Percentiles rank a stretch among this genome's conserved stretches.
Evolutionary conservation across 1,140 invertebrate species (phyloP).

Genomic region (Micrasema minimum): DNA sequence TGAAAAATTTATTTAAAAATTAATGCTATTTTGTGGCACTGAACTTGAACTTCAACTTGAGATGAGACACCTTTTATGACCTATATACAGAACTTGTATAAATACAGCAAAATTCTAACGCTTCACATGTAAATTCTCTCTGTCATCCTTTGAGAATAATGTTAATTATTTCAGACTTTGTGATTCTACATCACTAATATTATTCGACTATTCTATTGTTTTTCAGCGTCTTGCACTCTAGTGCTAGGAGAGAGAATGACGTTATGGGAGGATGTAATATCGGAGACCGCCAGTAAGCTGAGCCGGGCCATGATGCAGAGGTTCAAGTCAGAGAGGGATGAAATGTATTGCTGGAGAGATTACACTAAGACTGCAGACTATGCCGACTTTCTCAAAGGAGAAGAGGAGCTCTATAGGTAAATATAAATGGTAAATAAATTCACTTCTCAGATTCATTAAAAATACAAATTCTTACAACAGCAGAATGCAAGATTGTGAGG

Average conservation of each 20-base stretch:
- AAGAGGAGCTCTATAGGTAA: slow-evolving; percentile 82
- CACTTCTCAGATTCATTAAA: slow-evolving; percentile 2
- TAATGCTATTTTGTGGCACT: too few species aligned
- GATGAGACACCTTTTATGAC: too few species aligned
- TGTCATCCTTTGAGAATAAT: too few species aligned
- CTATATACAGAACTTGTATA: too few species aligned
- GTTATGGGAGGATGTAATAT: slow-evolving; percentile 75
- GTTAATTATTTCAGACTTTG: too few species aligned
- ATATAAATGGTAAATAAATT: slow-evolving; percentile 24
- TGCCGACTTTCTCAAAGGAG: slow-evolving; percentile 75
- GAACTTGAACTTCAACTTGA: too few species aligned
- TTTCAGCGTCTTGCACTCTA: slow-evolving; percentile 76
- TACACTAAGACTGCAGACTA: slow-evolving; percentile 79
- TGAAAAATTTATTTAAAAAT: too few species aligned
- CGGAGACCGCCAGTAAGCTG: slow-evolving; percentile 67
- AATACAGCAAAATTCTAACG: too few species aligned
- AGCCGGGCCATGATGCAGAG: slow-evolving; percentile 78
- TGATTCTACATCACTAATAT: neutral
- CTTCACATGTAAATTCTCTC: too few species aligned
- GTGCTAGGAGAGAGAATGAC: slow-evolving; percentile 83
- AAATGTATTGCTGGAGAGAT: slow-evolving; percentile 88
- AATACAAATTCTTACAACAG: neutral
- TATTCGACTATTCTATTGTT: too few species aligned
- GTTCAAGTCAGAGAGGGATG: slow-evolving; percentile 80
- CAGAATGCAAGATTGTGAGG: too few species aligned